Base-by-base conservation (phyloP, 2,888 invertebrate species). In the Lycophotia porphyrea region DNA sequence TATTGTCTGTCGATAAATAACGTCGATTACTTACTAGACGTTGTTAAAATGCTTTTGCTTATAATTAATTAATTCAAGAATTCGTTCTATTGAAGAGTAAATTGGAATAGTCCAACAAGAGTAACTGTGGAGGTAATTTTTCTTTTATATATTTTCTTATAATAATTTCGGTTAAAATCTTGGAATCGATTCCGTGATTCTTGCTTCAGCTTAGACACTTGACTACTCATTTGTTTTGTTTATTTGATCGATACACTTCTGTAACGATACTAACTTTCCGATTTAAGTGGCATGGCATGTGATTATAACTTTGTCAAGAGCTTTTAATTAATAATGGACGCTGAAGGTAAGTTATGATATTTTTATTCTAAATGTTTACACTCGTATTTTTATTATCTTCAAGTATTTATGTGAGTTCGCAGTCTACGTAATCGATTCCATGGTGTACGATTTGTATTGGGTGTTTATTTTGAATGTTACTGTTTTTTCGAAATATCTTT, bases 111-210 rank as follows among this genome's bases (percentile, higher is more conserved):
- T 44, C n/a, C n/a, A 68, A 61, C n/a, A 70, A 73, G 7, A 70
- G 66, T 63, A 64, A 80, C 66, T 78, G n/a, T 73, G 55, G 72
- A 64, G 65, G 58, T 76, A 34, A 71, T 76, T 71, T 61, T 78
- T 73, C 27, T 67, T 85, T 86, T 88, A 78, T 47, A 60, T 81
- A 82, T 79, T 86, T 72, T 86, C 75, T 88, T 81, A 67, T 66
- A 83, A 78, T 83, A 31, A 78, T 85, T 87, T 82, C 76, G 67
- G 78, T 81, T 86, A 87, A 87, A 87, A 92, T 91, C 91, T 93
- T 95, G 96, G 96, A 96, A 96, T 96, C 96, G 96, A 95, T 95
- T 95, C 92, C 94, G 95, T 93, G 89, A 86, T 92, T 91, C 87
- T 91, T 89, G 87, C 89, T 89, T 88, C 78, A 84, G 88, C 87